A percentile compares a stretch with the other conserved stretches of the same genome.
Conservation (phyloP, 23 tunicate genomes). For the Styela plicata region DNA sequence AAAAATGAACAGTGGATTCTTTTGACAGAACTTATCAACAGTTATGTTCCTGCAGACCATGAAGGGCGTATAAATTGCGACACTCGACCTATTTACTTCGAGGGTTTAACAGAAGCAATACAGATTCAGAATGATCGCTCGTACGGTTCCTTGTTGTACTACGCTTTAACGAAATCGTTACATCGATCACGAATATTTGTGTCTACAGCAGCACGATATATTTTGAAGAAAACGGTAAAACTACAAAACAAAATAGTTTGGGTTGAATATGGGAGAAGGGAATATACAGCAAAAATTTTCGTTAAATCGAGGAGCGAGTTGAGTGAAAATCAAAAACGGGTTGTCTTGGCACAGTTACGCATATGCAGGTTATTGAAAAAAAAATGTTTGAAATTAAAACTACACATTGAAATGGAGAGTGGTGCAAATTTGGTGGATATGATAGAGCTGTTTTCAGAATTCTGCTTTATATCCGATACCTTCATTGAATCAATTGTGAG, state of each 20-base stretch:
- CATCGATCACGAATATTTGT: background rate
- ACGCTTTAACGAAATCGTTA: background rate
- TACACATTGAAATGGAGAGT: background rate
- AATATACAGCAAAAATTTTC: background rate
- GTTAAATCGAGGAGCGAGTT: background rate
- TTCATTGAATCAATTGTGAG: background rate
- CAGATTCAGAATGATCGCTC: background rate
- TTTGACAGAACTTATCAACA: background rate
- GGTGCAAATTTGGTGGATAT: background rate
- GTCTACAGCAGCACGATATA: background rate
- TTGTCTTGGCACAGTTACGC: background rate
- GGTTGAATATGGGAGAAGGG: background rate
- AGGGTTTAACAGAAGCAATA: background rate
- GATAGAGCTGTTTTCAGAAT: background rate
- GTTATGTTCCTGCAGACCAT: background rate
- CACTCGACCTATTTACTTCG: background rate
- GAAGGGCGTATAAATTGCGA: background rate
- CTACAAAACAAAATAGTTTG: background rate
- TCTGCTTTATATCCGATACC: background rate
- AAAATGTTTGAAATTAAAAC: too few species aligned
- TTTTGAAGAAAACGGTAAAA: background rate
- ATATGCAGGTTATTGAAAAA: background rate
- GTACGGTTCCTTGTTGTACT: background rate
- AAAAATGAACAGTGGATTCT: background rate
- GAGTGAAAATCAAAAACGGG: background rate